These are phyloP conservation scores for Pampus argenteus DNA, from an alignment of 2,797 vertebrate species.

Conservation along the genomic window DNA sequence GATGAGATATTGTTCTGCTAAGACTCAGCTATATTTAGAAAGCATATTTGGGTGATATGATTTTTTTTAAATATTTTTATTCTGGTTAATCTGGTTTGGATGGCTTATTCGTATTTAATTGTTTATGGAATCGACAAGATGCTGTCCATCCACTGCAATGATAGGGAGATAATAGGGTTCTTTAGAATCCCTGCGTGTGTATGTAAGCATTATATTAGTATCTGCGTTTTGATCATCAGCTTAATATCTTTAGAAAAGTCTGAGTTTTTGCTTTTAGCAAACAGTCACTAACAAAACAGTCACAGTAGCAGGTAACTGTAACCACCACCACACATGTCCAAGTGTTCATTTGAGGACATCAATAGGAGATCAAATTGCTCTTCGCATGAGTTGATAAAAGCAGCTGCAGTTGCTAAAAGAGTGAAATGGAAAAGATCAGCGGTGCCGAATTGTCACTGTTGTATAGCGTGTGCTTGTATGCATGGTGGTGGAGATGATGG, in stretches of 20 bases:
- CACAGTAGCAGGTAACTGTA: conserved; percentile 3
- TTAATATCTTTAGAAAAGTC: conserved; percentile 1
- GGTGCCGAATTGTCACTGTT: conserved; percentile 14
- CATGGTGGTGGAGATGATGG: conserved; percentile 71
- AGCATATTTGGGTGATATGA: background rate
- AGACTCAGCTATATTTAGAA: conserved; percentile 22
- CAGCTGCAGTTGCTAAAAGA: conserved; percentile 3
- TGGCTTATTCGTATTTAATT: conserved; percentile 9
- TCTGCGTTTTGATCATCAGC: conserved; percentile 1
- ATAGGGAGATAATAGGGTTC: background rate
- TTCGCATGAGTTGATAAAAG: conserved; percentile 11
- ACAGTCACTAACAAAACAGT: too few relatives aligned
- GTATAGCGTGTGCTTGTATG: conserved; percentile 25
- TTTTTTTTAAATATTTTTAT: background rate
- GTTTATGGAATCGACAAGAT: background rate
- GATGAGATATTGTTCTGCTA: conserved; percentile 27
- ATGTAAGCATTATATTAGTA: background rate
- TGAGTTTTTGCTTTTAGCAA: conserved; percentile 2
- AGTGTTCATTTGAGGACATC: background rate
- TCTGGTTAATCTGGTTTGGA: background rate
- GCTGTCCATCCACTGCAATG: background rate
- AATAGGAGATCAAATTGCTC: conserved; percentile 11
- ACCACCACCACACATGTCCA: background rate
- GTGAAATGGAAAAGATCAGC: background rate
- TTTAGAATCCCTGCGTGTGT: background rate